Conservation (phyloP, 2,113 vertebrate genomes). For the Pluvialis apricaria region DNA sequence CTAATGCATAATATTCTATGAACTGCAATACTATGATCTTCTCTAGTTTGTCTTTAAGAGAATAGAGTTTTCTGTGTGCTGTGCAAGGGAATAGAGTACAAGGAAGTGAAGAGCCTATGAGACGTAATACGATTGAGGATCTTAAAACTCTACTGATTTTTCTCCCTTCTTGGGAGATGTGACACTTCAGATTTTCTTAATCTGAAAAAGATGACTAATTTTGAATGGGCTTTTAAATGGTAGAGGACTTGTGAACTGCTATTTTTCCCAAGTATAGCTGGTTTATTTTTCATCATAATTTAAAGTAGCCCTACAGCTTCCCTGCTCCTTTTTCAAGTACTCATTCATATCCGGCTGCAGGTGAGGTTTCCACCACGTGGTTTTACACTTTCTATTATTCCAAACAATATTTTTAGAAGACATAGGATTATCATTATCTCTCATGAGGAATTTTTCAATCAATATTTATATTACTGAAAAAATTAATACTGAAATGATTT, state of each 20-base stretch:
- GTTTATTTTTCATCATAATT: not conserved
- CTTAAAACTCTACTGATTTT: not conserved
- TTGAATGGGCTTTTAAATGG: not conserved
- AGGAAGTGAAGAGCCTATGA: accelerated
- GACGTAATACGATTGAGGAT: not conserved
- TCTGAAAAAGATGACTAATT: not conserved
- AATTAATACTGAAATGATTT: not conserved
- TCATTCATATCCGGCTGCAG: accelerated
- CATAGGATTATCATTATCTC: not conserved
- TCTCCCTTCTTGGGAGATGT: not conserved
- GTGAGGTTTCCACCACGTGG: not conserved
- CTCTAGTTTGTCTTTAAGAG: not conserved
- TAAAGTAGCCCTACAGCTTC: not conserved
- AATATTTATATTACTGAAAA: not conserved
- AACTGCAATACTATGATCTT: not conserved
- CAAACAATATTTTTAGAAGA: not conserved
- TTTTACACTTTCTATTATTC: not conserved
- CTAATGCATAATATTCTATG: not conserved
- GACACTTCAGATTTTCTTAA: not conserved
- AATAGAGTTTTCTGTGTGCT: not conserved
- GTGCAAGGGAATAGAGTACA: not conserved
- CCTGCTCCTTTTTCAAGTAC: not conserved
- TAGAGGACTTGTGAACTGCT: not conserved
- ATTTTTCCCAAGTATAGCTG: not conserved
- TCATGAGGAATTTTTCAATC: not conserved